phyloP scores from a whole-genome alignment of 2,888 invertebrate species.

The Loripinus fragilis region DNA sequence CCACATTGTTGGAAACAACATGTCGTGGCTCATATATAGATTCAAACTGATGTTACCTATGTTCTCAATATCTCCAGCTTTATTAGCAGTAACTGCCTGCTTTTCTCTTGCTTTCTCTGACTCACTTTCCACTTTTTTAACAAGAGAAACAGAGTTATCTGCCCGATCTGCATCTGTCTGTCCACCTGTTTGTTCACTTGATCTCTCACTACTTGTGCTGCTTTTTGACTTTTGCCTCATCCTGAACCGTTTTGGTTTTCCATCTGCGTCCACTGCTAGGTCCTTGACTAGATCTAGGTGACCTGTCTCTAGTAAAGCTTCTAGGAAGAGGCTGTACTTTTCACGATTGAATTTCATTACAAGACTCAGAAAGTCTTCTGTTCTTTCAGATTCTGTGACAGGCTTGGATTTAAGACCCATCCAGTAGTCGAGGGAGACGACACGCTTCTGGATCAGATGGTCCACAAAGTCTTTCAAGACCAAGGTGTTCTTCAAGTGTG shows the following conservation, averaged over 20 bases:
- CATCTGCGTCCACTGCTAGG: slow-evolving; percentile 35
- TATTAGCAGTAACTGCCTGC: background rate
- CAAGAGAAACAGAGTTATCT: background rate
- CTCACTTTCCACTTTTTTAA: background rate
- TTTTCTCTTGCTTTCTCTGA: background rate
- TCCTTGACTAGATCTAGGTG: slow-evolving; percentile 47
- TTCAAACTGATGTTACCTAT: too few relatives aligned
- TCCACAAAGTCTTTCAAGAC: slow-evolving; percentile 61
- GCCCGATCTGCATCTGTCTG: slow-evolving; percentile 45
- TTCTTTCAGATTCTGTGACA: slow-evolving; percentile 55
- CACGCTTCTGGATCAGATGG: slow-evolving; percentile 56
- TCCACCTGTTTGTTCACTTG: slow-evolving; percentile 7
- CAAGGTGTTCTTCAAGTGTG: slow-evolving; percentile 55
- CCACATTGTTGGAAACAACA: too few relatives aligned
- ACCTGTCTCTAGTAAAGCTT: slow-evolving; percentile 42
- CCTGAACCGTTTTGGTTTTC: slow-evolving; percentile 34
- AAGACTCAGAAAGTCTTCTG: slow-evolving; percentile 53
- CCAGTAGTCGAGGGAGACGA: slow-evolving; percentile 60
- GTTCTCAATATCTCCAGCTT: background rate
- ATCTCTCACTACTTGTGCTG: background rate
- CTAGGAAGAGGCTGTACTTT: slow-evolving; percentile 53
- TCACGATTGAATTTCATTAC: slow-evolving; percentile 54
- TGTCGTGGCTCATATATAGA: too few relatives aligned
- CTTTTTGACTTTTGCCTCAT: background rate
- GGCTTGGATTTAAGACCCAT: slow-evolving; percentile 59